Base-by-base conservation (phyloP, 2,888 invertebrate genomes). In the Acronicta psi region DNA sequence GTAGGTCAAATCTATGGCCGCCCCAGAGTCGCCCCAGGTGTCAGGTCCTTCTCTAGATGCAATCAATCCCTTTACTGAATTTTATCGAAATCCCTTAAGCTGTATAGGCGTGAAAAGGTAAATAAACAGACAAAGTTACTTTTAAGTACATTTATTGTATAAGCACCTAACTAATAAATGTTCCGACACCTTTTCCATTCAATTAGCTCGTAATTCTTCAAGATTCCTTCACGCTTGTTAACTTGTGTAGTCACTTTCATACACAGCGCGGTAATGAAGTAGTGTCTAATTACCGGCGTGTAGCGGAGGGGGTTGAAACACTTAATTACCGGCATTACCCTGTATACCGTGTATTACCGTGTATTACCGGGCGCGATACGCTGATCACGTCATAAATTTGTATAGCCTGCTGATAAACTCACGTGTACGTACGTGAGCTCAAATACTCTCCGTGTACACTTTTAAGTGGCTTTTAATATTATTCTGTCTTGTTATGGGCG, bases 311-410 rank as follows among this genome's bases (percentile, higher is more conserved):
- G 50, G 45, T 45, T 61, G 58, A 58, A 70, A 68, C 74, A 73
- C 77, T 76, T 76, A 70, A 73, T 76, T 78, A 78, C 77, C 61
- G 67, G 72, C 60, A 64, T 77, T 69, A 69, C 66, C 64, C 51
- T 59, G 66, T 58, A 63, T 69, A 64, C 20, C 56, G 31, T 36
- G 51, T 55, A 45, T 54, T 59, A 69, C 66, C 64, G 54, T 59
- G 66, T 58, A 63, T 69, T 65, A 75, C 58, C 58, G 49, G 37
- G 56, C 60, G 49, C 54, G 74, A 73, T 79, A 70, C 58, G 58
- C 69, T 75, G 75, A 67, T 75, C 66, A 38, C 47, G 66, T 62
- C 73, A 58, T 69, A 62, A 68, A 73, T 71, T 62, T 56, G 53
- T 62, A 61, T 54, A 66, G 51, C 56, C 44, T 36, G 31, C 51